Base-by-base conservation (phyloP, 2,888 invertebrate genomes). In the Dryadula phaetusa region DNA sequence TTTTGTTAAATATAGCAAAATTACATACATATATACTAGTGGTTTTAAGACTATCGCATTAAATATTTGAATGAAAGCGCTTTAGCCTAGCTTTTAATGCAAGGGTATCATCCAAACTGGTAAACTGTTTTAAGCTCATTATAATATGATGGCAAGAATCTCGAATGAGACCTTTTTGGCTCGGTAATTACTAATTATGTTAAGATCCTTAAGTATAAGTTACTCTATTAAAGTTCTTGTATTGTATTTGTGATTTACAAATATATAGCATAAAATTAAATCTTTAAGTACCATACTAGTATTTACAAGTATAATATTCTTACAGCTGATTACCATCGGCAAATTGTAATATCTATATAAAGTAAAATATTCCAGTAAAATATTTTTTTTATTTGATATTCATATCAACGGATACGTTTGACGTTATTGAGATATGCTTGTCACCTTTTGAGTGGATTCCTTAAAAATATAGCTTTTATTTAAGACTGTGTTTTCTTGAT, bases 51-150 rank as follows among this genome's bases (percentile, higher is more conserved):
- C 37, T 37, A 56, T 40, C 37, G 34, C 40, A 56, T 56, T 56
- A 56, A 56, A 56, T 56, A 56, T 56, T 56, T 10, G 22, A 10
- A 40, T 56, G 10, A 8, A 16, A 56, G 56, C 37, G 40, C 56
- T 56, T 40, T 56, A 56, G 40, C n/a, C 22, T 37, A 56, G 56
- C 56, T 22, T 40, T 56, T 40, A 56, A 56, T 56, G 8, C 22
- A 16, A 16, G 37, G 56, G 56, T n/a, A n/a, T n/a, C n/a, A 56
- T 56, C 6, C 22, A n/a, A 56, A 37, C n/a, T 37, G 18, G 22
- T 37, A 56, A 20, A 56, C 54, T 56, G 37, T 56, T 56, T 37
- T n/a, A 2, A 22, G 20, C 40, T 56, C 56, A 40, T 56, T 56
- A 40, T 56, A 40, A 22, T 56, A 56, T 56, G 2, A 56, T 56